A percentile compares a stretch with the other conserved stretches of the same genome.
These are phyloP conservation scores for Hirudinaria manillensis DNA, from an alignment of 2,888 invertebrate species.

Conservation along the genomic window DNA sequence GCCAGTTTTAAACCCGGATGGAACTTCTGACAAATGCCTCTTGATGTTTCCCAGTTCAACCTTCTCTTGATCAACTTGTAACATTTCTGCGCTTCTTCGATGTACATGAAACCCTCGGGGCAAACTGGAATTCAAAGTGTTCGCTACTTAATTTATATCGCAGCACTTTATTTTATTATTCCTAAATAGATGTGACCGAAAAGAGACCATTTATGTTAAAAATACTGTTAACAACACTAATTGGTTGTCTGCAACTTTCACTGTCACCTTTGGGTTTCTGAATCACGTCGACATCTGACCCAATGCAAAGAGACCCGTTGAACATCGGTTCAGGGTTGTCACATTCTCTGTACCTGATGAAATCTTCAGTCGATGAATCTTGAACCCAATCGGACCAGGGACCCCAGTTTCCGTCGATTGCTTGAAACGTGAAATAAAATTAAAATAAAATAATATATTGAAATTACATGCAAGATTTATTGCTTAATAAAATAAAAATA, in stretches of 20 bases:
- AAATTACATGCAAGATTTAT: not conserved
- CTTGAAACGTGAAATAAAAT: not conserved
- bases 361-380: conserved; percentile 29
- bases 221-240: not conserved
- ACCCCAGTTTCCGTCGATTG: conserved; percentile 36
- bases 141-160: not conserved
- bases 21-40: not conserved
- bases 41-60: conserved; percentile 20
- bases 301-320: conserved; percentile 48
- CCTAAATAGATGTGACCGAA: not conserved
- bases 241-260: not conserved
- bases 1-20: conserved; percentile 13
- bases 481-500: not conserved
- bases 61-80: conserved; percentile 26
- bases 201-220: not conserved
- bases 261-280: not conserved
- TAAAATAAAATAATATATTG: not conserved
- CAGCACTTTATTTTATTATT: not conserved
- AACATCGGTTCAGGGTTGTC: conserved; percentile 47
- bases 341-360: conserved; percentile 45
- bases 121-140: conserved; percentile 14
- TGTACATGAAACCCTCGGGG: conserved; percentile 17
- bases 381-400: conserved; percentile 34
- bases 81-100: conserved; percentile 9
- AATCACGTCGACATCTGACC: conserved; percentile 32